Conservation (phyloP, 2,797 vertebrate species). For the Neoniphon sammara region DNA sequence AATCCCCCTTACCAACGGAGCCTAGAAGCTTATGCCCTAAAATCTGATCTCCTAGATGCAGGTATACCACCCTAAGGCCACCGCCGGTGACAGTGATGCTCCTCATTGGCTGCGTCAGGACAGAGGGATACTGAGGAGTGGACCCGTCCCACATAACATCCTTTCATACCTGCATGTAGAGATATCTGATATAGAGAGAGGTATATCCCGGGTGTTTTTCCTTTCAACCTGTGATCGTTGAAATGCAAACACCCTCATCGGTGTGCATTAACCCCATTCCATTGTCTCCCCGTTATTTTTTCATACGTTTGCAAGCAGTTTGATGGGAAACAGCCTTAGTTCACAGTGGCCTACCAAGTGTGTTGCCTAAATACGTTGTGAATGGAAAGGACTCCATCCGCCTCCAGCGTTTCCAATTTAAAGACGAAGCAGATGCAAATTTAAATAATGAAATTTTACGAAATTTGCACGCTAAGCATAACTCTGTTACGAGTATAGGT, state of each 20-base stretch:
- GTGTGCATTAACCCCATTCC: conserved; percentile 43
- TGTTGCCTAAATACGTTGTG: no score
- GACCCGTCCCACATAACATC: conserved; percentile 65
- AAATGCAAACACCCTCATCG: conserved; percentile 77
- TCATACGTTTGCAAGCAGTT: conserved; percentile 3
- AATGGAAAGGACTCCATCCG: no score
- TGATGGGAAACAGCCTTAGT: not conserved
- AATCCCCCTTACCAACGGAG: conserved; percentile 25
- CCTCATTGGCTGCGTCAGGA: conserved; percentile 52
- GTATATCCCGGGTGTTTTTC: conserved; percentile 50
- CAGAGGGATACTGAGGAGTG: conserved; percentile 43
- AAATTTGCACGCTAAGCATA: no score
- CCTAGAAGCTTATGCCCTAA: conserved; percentile 36
- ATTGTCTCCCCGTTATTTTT: conserved; percentile 30
- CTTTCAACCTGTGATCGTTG: conserved; percentile 56
- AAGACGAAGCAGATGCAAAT: no score
- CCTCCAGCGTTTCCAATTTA: no score
- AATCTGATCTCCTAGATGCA: conserved; percentile 65
- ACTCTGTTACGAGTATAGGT: no score
- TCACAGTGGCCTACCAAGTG: no score
- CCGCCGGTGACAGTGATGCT: conserved; percentile 35
- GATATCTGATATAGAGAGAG: conserved; percentile 72
- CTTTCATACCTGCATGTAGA: conserved; percentile 71
- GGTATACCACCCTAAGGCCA: conserved; percentile 39
- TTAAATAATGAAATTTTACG: no score